Conservation (phyloP, 2,888 invertebrate species). For the Harpagoxenus sublaevis region DNA sequence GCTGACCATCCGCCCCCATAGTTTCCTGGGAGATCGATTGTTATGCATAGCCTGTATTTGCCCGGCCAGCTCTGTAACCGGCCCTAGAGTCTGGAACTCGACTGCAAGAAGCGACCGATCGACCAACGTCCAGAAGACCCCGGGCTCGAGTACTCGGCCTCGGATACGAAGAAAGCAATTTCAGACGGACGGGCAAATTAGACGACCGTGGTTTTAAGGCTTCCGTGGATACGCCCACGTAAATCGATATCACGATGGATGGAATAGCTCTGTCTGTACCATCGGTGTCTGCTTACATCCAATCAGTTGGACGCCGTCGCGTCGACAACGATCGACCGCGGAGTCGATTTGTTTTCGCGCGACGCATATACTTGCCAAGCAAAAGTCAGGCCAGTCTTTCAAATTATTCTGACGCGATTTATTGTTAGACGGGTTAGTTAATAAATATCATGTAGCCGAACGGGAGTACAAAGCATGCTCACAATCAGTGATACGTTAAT, state of each 20-base stretch:
- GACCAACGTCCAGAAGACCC: conserved; percentile 78
- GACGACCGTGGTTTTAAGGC: conserved; percentile 73
- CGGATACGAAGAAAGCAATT: conserved; percentile 83
- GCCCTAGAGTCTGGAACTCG: conserved; percentile 75
- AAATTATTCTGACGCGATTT: background rate
- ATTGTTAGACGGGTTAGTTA: background rate
- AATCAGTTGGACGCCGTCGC: conserved; percentile 38
- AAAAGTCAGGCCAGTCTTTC: background rate
- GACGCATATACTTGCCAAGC: background rate
- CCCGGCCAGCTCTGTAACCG: conserved; percentile 82
- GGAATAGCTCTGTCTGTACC: conserved; percentile 44
- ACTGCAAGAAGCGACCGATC: conserved; percentile 75
- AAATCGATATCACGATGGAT: conserved; percentile 68
- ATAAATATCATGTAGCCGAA: background rate
- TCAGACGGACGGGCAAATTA: conserved; percentile 79
- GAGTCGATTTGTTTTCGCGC: conserved; percentile 2
- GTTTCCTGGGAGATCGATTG: conserved; percentile 86
- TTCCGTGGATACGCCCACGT: conserved; percentile 62
- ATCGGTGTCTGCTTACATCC: conserved; percentile 46
- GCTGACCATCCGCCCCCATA: conserved; percentile 85
- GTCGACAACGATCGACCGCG: conserved; percentile 29
- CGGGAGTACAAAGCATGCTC: background rate
- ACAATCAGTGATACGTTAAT: background rate
- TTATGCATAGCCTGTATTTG: conserved; percentile 87
- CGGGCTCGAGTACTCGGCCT: conserved; percentile 64